phyloP scores from a whole-genome alignment of 2,888 invertebrate genomes.

The Parochlus steinenii region DNA sequence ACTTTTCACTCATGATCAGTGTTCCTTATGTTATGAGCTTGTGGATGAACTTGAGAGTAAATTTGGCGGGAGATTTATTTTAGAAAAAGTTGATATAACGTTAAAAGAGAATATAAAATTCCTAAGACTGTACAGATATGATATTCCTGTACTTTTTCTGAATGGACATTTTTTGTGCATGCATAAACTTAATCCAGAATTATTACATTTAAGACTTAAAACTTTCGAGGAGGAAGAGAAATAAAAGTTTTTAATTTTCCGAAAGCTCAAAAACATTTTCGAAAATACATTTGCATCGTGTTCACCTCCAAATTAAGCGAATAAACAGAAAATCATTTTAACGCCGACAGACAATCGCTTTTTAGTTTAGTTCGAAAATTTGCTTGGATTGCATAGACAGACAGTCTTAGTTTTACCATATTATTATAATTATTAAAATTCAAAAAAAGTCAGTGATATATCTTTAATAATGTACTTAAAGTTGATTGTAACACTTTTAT shows the following conservation, averaged over 20 bases:
- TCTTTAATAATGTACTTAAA: no score
- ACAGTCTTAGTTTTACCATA: no score
- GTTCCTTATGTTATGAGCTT: slow-evolving; percentile 65
- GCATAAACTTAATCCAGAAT: slow-evolving; percentile 44
- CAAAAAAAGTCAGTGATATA: no score
- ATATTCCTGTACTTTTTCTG: slow-evolving; percentile 78
- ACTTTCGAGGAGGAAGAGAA: slow-evolving; percentile 22
- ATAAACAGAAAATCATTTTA: no score
- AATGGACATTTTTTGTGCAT: slow-evolving; percentile 68
- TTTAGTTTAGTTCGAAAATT: no score
- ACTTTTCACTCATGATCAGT: slow-evolving; percentile 67
- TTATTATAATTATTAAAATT: no score
- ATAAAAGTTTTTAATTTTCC: background rate
- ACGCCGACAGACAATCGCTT: no score
- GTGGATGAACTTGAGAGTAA: slow-evolving; percentile 43
- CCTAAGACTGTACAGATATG: slow-evolving; percentile 56
- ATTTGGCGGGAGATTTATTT: slow-evolving; percentile 40
- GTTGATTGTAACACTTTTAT: no score
- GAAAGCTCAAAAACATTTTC: no score
- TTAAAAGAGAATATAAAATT: slow-evolving; percentile 53
- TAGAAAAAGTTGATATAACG: slow-evolving; percentile 63
- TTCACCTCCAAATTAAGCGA: no score
- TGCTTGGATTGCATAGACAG: no score
- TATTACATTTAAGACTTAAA: slow-evolving; percentile 36
- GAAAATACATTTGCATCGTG: no score